Percentiles rank a stretch among this genome's conserved stretches.
Evolutionary conservation across 2,113 vertebrate genomes (phyloP).

Genomic region (Cochlearius cochlearius): DNA sequence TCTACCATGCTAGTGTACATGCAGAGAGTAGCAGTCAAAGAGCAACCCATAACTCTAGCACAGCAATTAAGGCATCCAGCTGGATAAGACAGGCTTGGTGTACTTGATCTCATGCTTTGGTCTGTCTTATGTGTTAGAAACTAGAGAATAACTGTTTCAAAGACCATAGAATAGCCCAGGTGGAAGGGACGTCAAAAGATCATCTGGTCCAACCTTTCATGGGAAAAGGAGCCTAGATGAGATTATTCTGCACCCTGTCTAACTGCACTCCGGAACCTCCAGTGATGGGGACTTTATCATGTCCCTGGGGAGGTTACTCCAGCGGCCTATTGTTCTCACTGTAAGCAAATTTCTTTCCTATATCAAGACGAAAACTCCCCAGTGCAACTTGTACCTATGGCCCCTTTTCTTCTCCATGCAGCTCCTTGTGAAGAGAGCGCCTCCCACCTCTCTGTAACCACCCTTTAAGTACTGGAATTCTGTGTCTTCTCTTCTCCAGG

Average conservation of each 20-base stretch:
- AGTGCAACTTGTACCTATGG: not conserved
- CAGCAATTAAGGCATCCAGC: not conserved
- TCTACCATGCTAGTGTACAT: not conserved
- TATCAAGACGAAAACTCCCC: fast-evolving
- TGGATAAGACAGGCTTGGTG: not conserved
- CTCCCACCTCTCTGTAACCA: not conserved
- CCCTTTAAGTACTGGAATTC: not conserved
- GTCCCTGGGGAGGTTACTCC: not conserved
- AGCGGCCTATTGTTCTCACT: not conserved
- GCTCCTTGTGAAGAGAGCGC: not conserved
- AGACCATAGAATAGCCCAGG: not conserved
- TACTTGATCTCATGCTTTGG: not conserved
- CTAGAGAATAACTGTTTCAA: not conserved
- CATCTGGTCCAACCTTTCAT: not conserved
- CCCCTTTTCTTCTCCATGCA: not conserved
- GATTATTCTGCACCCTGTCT: not conserved
- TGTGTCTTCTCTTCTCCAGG: not conserved
- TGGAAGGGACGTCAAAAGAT: not conserved
- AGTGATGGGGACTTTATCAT: fast-evolving
- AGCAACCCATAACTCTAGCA: not conserved
- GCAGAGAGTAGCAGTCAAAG: not conserved
- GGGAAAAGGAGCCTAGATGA: not conserved
- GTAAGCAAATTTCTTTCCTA: not conserved
- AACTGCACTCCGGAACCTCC: not conserved
- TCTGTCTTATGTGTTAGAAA: not conserved